phyloP scores from a whole-genome alignment of 2,888 invertebrate species.

The Leucoma salicis region DNA sequence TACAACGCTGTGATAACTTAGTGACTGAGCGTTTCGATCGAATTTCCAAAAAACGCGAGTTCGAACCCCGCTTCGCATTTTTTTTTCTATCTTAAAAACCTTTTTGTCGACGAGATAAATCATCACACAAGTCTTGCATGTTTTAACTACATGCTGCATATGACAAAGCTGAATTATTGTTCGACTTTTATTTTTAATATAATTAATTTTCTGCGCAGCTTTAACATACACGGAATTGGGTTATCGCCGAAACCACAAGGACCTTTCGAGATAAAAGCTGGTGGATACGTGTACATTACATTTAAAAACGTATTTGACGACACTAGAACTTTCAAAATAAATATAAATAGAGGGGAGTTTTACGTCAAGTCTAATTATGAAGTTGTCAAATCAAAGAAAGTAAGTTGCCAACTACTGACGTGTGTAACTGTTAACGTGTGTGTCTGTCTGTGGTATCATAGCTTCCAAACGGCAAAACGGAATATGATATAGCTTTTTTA shows the following conservation, averaged over 20 bases:
- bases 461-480: too few relatives aligned
- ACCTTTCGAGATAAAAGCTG: slow-evolving; percentile 58
- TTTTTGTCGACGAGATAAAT: neutral
- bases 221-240: slow-evolving; percentile 60
- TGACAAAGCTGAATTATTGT: neutral
- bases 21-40: too few relatives aligned
- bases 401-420: too few relatives aligned
- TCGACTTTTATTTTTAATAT: neutral
- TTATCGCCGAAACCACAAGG: slow-evolving; percentile 65
- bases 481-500: too few relatives aligned
- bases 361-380: slow-evolving; percentile 49
- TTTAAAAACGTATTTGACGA: slow-evolving; percentile 71
- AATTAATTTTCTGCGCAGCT: slow-evolving; percentile 42
- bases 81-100: too few relatives aligned
- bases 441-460: too few relatives aligned
- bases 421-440: too few relatives aligned
- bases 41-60: too few relatives aligned
- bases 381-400: slow-evolving; percentile 47
- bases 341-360: slow-evolving; percentile 61
- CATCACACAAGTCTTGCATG: neutral
- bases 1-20: too few relatives aligned
- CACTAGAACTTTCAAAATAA: slow-evolving; percentile 53
- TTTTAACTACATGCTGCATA: too few relatives aligned
- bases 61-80: too few relatives aligned
- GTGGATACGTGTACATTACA: slow-evolving; percentile 46